Base-by-base conservation (phyloP, 1,140 invertebrate species). In the Piezodorus guildinii region DNA sequence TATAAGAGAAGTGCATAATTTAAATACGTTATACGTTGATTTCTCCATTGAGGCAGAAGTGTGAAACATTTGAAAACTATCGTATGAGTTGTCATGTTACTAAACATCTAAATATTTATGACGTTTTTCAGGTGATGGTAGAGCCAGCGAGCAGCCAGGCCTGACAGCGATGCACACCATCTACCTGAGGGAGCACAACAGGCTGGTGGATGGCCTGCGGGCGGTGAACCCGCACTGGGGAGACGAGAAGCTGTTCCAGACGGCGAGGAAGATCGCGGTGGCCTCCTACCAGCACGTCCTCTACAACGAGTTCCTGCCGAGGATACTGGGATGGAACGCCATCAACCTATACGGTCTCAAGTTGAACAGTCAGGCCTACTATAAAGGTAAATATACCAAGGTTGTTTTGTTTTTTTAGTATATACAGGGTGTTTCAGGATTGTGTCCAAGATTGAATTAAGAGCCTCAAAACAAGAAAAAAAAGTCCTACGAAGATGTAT, bases 101-200 rank as follows among this genome's bases (percentile, higher is more conserved):
- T n/a, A n/a, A n/a, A n/a, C n/a, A n/a, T n/a, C n/a, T n/a, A n/a
- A n/a, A n/a, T n/a, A n/a, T n/a, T n/a, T n/a, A 30, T 60, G 30
- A 56, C 12, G 19, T 17, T 60, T 43, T 39, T 1, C 85, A 4
- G 91, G 91, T 0, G 91, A 95, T 74, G 82, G 80, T 0, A 77
- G 91, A 3, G 84, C 88, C 60, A 89, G 86, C 66, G 91, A 94
- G 73, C 90, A 95, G 71, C 89, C 90, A 0, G 93, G 88, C 0
- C 74, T 97, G 17, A 86, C 89, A 9, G 85, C 87, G 0, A 78
- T 94, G 60, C 94, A 97, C 73, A 91, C 91, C 0, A 77, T 94
- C 8, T 93, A 90, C 81, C 75, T 97, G 68, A 76, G 94, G 67
- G 85, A 94, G 70, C 94, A 98, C 74, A 98, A 98, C 75, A 83